Evolutionary conservation across 2,888 invertebrate species (phyloP).

Genomic region (Idaea aversata): DNA sequence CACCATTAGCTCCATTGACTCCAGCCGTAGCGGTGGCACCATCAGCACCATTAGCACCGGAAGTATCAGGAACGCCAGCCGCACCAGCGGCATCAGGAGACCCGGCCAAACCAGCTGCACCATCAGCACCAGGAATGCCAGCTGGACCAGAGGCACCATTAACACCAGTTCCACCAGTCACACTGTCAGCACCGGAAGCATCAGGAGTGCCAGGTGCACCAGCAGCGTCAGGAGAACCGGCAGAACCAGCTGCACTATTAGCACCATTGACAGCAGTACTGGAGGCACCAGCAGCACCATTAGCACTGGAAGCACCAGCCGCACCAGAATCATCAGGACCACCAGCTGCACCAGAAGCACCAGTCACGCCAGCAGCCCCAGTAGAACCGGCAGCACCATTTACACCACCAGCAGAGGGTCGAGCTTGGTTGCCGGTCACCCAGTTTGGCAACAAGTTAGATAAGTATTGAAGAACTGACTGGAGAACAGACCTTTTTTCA

Average conservation of each 20-base stretch:
- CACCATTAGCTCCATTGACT: conserved; percentile 3
- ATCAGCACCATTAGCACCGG: conserved; percentile 12
- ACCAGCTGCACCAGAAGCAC: neutral
- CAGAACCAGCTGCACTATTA: neutral
- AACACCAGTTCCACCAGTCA: neutral
- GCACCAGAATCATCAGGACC: conserved; percentile 3
- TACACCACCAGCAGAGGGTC: conserved; percentile 10
- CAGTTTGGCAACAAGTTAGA: conserved; percentile 58
- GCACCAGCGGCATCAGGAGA: conserved; percentile 8
- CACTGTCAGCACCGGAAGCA: conserved; percentile 6
- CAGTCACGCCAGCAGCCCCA: conserved; percentile 5
- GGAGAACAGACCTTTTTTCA: conserved; percentile 57
- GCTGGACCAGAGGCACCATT: conserved; percentile 4
- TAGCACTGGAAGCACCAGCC: conserved; percentile 3
- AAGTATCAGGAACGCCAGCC: conserved; percentile 9
- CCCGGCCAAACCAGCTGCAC: conserved; percentile 3
- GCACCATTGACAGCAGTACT: neutral
- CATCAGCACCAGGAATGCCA: conserved; percentile 9
- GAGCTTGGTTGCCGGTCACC: conserved; percentile 38
- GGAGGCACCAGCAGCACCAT: neutral
- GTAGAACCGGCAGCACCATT: conserved; percentile 3
- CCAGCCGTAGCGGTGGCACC: conserved; percentile 8
- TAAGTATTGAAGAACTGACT: conserved; percentile 53
- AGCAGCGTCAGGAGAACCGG: conserved; percentile 1
- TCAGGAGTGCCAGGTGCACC: conserved; percentile 11